Evolutionary conservation across 2,113 vertebrate species (phyloP).

Genomic region (Cyphomyrus discorhynchus): DNA sequence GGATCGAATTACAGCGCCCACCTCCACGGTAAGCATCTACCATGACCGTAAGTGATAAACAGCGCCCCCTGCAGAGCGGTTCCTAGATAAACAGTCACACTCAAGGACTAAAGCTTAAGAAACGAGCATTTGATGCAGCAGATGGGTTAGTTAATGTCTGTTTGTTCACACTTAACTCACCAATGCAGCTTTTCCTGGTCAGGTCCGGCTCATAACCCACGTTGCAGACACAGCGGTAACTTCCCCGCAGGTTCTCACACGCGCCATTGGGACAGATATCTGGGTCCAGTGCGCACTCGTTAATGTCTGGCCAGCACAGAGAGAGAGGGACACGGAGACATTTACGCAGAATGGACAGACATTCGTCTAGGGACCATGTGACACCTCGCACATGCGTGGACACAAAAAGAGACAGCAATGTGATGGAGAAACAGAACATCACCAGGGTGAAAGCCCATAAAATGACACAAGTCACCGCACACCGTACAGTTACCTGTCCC

Average conservation of each 20-base stretch:
- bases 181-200: slow-evolving; percentile 60
- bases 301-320: slow-evolving; percentile 57
- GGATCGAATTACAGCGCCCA: not conserved
- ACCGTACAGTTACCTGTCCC: slow-evolving; percentile 57
- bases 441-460: not conserved
- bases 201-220: slow-evolving; percentile 59
- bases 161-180: slow-evolving; percentile 43
- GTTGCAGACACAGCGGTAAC: slow-evolving; percentile 67
- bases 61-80: not conserved
- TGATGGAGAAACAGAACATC: not conserved
- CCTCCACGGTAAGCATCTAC: not conserved
- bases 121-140: not conserved
- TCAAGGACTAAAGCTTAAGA: not conserved
- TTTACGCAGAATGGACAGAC: not conserved
- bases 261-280: slow-evolving; percentile 65
- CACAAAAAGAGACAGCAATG: not conserved
- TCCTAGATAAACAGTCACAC: not conserved
- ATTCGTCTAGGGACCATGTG: not conserved
- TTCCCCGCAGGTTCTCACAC: slow-evolving; percentile 65
- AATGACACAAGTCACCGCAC: not conserved
- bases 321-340: not conserved
- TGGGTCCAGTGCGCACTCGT: slow-evolving; percentile 68
- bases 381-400: not conserved
- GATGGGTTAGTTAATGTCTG: not conserved
- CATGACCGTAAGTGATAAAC: not conserved